These are phyloP conservation scores for Synergus gifuensis DNA, from an alignment of 2,888 invertebrate species.

Conservation along the genomic window DNA sequence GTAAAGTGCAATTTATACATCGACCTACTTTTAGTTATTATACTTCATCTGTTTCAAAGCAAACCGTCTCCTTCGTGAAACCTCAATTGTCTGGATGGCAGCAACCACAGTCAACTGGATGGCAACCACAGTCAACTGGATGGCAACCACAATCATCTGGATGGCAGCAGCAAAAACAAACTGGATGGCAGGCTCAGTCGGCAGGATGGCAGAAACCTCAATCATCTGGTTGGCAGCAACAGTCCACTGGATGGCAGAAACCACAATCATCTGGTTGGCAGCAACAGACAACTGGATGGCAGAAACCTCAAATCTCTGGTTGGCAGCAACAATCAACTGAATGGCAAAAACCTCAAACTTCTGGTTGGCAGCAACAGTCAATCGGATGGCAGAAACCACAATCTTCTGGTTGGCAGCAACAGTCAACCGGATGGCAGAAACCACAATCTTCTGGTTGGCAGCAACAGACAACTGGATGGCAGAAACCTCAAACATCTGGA, in stretches of 20 bases:
- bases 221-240: neutral
- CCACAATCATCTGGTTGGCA: neutral
- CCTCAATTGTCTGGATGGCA: neutral
- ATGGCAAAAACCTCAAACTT: constrained; percentile 39
- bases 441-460: constrained; percentile 31
- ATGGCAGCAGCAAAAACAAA: constrained; percentile 29
- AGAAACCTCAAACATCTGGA: neutral
- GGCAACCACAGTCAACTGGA: constrained; percentile 12
- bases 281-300: neutral
- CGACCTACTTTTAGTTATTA: too few relatives aligned
- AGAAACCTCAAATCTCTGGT: neutral
- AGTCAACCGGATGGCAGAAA: constrained; percentile 8
- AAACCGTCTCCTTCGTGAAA: too few relatives aligned
- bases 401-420: constrained; percentile 24
- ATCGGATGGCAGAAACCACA: constrained; percentile 7
- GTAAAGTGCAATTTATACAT: too few relatives aligned
- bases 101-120: constrained; percentile 7
- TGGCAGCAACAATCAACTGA: neutral
- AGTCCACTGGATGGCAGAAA: neutral
- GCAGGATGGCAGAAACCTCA: neutral
- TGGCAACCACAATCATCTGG: constrained; percentile 13
- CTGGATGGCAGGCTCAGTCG: constrained; percentile 39
- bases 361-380: constrained; percentile 38
- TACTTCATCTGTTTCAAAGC: too few relatives aligned
- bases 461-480: constrained; percentile 36